Base-by-base conservation (phyloP, 2,113 vertebrate species). In the Channa maculata region DNA sequence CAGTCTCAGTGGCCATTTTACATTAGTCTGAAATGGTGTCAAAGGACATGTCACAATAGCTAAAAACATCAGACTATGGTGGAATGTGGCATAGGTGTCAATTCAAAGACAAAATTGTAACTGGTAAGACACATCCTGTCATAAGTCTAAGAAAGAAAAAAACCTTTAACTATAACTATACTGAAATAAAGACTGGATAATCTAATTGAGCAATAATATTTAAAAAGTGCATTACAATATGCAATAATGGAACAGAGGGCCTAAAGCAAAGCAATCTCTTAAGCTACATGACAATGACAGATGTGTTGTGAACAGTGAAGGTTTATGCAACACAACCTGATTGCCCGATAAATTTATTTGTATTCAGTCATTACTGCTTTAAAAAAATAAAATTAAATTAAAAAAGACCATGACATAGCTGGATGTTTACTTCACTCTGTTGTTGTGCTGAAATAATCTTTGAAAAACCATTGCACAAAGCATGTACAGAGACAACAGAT, bases 281-380 rank as follows among this genome's bases (percentile, higher is more conserved):
- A 24, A 24, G 24, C 24, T 24, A 24, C 24, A 24, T 24, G 1
- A 24, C 24, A 24, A 24, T 24, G 24, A 24, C 24, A 24, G 24
- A 24, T 24, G 24, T 24, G 24, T 24, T 24, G 24, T 24, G 1
- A 24, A 24, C 39, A 43, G 52, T 9, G 12, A 14, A 41, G 12
- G 45, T 50, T 52, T 41, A 41, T 6, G 64, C 11, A 68, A 57
- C 70, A 12, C 57, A 50, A 52, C 53, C 50, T 50, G 37, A 82
- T 58, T 80, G 84, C 80, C 84, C 83, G 79, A 79, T 57, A 87
- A 77, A 48, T 93, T 93, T 93, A 92, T 93, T 93, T 90, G 13
- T 86, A 71, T 86, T 87, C 77, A 73, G 86, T 90, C 80, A 85
- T 84, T 85, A 73, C 75, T 84, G 64, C 86, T 82, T 64, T 67